These are phyloP conservation scores for Campoplex capitator DNA, from an alignment of 2,888 invertebrate genomes.

Conservation along the genomic window DNA sequence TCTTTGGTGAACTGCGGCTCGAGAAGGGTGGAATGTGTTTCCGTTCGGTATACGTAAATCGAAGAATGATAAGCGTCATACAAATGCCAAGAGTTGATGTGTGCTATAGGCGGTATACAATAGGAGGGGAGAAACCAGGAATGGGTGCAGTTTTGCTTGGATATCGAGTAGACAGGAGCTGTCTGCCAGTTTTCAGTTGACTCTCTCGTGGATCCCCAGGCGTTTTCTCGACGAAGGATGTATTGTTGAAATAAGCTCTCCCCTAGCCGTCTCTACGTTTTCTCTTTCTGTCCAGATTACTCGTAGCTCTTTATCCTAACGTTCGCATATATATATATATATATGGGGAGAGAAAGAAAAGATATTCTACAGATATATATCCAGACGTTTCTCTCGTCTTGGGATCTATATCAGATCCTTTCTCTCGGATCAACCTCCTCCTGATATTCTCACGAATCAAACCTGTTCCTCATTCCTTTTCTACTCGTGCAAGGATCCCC, in stretches of 20 bases:
- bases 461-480: slow-evolving; percentile 30
- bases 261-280: slow-evolving; percentile 62
- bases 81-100: slow-evolving; percentile 54
- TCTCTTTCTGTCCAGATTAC: slow-evolving; percentile 58
- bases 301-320: slow-evolving; percentile 51
- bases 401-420: slow-evolving; percentile 52
- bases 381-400: slow-evolving; percentile 22
- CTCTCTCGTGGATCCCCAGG: slow-evolving; percentile 68
- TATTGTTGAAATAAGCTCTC: slow-evolving; percentile 80
- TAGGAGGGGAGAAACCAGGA: slow-evolving; percentile 44
- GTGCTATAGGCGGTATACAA: slow-evolving; percentile 44
- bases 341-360: background rate
- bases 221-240: slow-evolving; percentile 75
- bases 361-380: background rate
- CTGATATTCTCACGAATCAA: slow-evolving; percentile 59
- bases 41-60: slow-evolving; percentile 45
- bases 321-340: background rate
- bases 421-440: slow-evolving; percentile 56
- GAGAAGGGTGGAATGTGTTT: background rate
- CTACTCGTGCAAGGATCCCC: slow-evolving; percentile 14
- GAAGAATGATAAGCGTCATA: slow-evolving; percentile 60
- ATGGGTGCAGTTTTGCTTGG: slow-evolving; percentile 74
- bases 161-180: slow-evolving; percentile 80
- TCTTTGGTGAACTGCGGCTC: background rate
- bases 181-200: slow-evolving; percentile 73